Conservation (phyloP, 1,140 invertebrate genomes). For the Drosophila pectinifera region DNA sequence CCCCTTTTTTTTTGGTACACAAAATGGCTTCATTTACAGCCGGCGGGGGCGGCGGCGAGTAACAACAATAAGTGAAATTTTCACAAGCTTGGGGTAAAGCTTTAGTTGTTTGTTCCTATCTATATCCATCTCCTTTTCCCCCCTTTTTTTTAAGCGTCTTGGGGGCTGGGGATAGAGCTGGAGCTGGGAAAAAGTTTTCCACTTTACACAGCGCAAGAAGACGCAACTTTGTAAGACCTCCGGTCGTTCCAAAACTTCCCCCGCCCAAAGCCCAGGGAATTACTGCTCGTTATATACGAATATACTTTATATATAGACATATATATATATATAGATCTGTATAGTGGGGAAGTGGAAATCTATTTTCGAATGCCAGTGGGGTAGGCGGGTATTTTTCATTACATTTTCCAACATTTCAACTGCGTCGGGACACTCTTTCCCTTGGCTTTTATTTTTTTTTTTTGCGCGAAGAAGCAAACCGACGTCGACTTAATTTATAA, state of each 20-base stretch:
- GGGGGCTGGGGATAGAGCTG: no score
- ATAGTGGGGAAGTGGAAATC: slow-evolving; percentile 78
- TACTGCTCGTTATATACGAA: slow-evolving; percentile 41
- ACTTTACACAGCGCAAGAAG: slow-evolving; percentile 63
- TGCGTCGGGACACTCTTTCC: slow-evolving; percentile 2
- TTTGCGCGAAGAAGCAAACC: slow-evolving; percentile 46
- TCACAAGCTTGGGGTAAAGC: slow-evolving; percentile 46
- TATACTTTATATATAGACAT: slow-evolving; percentile 14
- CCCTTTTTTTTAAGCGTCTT: slow-evolving; percentile 8
- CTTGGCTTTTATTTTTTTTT: background rate
- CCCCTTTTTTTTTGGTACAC: background rate
- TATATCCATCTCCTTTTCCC: background rate
- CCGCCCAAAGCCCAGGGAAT: slow-evolving; percentile 27
- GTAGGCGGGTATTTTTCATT: slow-evolving; percentile 69
- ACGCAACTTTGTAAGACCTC: slow-evolving; percentile 48
- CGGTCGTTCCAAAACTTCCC: slow-evolving; percentile 32
- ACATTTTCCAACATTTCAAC: slow-evolving; percentile 55
- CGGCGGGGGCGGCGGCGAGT: slow-evolving; percentile 7
- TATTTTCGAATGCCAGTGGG: slow-evolving; percentile 78
- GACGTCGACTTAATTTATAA: slow-evolving; percentile 83
- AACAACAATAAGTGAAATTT: slow-evolving; percentile 50
- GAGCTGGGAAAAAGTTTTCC: slow-evolving; percentile 73
- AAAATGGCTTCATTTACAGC: slow-evolving; percentile 73
- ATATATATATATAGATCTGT: slow-evolving; percentile 18
- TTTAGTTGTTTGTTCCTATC: slow-evolving; percentile 39